phyloP scores from a whole-genome alignment of 1,140 invertebrate genomes.

The Pissodes strobi region DNA sequence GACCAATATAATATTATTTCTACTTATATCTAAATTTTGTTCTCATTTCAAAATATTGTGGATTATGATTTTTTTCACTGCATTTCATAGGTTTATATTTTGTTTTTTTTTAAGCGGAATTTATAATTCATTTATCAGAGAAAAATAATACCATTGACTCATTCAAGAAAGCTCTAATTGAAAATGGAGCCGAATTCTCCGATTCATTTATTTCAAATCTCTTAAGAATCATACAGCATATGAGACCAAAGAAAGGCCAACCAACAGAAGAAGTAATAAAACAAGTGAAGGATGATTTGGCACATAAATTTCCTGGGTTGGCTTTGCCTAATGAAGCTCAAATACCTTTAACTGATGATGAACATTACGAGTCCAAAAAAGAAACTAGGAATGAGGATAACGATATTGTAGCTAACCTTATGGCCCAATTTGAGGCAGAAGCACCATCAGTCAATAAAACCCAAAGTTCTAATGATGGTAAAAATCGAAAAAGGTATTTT shows the following conservation, averaged over 20 bases:
- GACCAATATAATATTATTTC: too few relatives aligned
- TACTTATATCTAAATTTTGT: too few relatives aligned
- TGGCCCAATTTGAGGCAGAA: constrained; percentile 88
- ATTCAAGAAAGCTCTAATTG: constrained; percentile 83
- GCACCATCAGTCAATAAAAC: constrained; percentile 64
- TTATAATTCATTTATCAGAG: constrained; percentile 91
- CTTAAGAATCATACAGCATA: constrained; percentile 90
- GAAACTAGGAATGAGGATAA: constrained; percentile 49
- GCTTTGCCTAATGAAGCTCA: constrained; percentile 85
- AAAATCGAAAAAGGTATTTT: constrained; percentile 29
- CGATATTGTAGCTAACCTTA: constrained; percentile 76
- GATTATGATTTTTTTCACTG: too few relatives aligned
- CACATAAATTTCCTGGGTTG: constrained; percentile 84
- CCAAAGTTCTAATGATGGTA: constrained; percentile 30
- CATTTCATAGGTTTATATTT: too few relatives aligned
- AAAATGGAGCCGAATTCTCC: constrained; percentile 94
- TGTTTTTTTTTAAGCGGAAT: constrained; percentile 79
- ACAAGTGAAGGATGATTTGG: constrained; percentile 65
- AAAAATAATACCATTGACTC: constrained; percentile 83
- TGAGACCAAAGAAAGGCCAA: constrained; percentile 70
- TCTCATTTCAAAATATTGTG: too few relatives aligned
- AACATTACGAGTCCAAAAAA: constrained; percentile 54
- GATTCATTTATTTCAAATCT: constrained; percentile 94
- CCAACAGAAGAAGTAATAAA: constrained; percentile 31
- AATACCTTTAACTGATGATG: constrained; percentile 56